Evolutionary conservation across 2,797 vertebrate genomes (phyloP).

Genomic region (Acipenser transmontanus): DNA sequence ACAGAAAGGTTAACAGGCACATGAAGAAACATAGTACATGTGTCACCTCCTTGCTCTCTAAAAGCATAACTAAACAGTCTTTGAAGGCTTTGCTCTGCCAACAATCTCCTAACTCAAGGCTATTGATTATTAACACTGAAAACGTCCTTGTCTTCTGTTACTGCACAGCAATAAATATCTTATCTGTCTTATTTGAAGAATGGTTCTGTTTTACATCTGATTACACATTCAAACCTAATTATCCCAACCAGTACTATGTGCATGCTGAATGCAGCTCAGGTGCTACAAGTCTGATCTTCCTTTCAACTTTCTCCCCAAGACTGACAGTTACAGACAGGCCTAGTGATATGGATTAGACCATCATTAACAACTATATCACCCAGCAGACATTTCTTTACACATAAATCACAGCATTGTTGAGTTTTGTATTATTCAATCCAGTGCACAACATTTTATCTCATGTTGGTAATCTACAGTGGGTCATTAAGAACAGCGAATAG

Average conservation of each 20-base stretch:
- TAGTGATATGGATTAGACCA: conserved; percentile 36
- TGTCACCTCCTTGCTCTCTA: background rate
- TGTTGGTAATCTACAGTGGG: too few relatives aligned
- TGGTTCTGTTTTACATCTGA: conserved; percentile 62
- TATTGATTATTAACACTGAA: conserved; percentile 63
- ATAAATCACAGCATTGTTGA: background rate
- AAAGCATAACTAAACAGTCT: conserved; percentile 14
- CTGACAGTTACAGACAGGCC: conserved; percentile 34
- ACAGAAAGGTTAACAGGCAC: background rate
- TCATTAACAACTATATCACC: background rate
- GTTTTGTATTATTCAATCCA: background rate
- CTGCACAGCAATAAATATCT: conserved; percentile 43
- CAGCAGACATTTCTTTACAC: background rate
- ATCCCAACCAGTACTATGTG: conserved; percentile 53
- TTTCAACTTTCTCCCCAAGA: conserved; percentile 40
- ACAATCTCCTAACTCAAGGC: conserved; percentile 36
- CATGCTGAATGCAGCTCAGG: conserved; percentile 2
- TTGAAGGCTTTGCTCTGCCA: conserved; percentile 28
- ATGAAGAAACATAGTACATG: background rate
- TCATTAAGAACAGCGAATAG: too few relatives aligned
- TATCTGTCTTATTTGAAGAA: conserved; percentile 53
- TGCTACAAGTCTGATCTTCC: conserved; percentile 20
- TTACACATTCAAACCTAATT: conserved; percentile 77
- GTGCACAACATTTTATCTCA: too few relatives aligned
- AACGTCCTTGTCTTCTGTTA: conserved; percentile 34